These are phyloP conservation scores for Coenobita brevimanus DNA, from an alignment of 1,140 invertebrate genomes.

Conservation along the genomic window DNA sequence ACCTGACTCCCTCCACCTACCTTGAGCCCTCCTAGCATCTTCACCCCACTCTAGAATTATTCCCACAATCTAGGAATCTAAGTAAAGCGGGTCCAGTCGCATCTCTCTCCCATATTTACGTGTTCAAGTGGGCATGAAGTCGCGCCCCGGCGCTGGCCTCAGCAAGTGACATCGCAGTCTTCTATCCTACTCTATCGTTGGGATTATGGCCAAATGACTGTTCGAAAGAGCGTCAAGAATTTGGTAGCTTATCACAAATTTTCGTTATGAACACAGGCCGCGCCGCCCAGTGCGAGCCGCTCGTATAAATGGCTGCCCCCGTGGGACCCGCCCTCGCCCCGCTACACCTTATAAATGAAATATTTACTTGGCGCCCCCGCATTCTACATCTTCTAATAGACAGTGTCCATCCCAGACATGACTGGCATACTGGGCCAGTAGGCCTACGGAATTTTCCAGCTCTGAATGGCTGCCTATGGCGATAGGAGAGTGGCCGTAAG, in stretches of 20 bases:
- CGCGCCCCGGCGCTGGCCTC: conserved; percentile 14
- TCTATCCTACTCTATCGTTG: conserved; percentile 53
- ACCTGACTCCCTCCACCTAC: not conserved
- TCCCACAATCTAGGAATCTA: conserved; percentile 52
- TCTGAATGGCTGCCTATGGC: conserved; percentile 52
- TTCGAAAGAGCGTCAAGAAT: conserved; percentile 64
- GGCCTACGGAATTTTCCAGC: conserved; percentile 61
- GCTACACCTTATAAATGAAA: conserved; percentile 52
- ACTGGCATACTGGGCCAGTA: conserved; percentile 53
- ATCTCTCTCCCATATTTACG: conserved; percentile 36
- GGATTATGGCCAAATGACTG: conserved; percentile 64
- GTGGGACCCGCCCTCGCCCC: conserved; percentile 19
- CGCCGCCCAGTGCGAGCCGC: conserved; percentile 39
- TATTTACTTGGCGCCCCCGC: conserved; percentile 49
- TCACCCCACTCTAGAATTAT: conserved; percentile 32
- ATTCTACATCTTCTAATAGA: conserved; percentile 63
- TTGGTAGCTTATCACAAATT: conserved; percentile 66
- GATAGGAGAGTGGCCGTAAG: conserved; percentile 26
- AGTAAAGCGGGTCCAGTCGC: not conserved
- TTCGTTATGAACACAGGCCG: conserved; percentile 61
- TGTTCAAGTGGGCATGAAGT: conserved; percentile 56
- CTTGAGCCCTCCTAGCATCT: not conserved
- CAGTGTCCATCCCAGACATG: conserved; percentile 52
- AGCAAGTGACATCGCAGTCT: conserved; percentile 56
- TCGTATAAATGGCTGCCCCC: conserved; percentile 56